Percentiles rank a stretch among this genome's conserved stretches.
Conservation (phyloP, 2,113 vertebrate genomes). For the Chamaea fasciata region DNA sequence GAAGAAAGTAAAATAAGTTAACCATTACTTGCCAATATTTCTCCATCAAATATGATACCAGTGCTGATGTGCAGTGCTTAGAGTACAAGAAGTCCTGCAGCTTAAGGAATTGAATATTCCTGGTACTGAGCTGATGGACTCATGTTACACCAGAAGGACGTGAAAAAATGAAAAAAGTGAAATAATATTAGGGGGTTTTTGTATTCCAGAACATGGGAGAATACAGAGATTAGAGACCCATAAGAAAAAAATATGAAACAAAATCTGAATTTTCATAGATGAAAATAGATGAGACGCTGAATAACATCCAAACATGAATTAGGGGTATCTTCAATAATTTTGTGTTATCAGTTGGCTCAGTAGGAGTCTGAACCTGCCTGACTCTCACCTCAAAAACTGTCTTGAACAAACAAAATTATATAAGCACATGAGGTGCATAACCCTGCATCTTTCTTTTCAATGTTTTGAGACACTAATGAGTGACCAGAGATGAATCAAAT, state of each 20-base stretch:
- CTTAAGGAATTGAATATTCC: not conserved
- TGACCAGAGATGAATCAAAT: not conserved
- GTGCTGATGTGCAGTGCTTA: rapidly evolving
- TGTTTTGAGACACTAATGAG: not conserved
- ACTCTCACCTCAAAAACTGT: not conserved
- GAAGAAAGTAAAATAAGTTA: not conserved
- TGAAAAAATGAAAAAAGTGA: not conserved
- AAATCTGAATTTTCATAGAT: not conserved
- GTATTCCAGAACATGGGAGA: not conserved
- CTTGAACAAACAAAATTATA: not conserved
- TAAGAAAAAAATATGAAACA: not conserved
- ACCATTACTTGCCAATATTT: not conserved
- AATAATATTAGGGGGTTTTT: not conserved
- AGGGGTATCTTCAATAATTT: not conserved
- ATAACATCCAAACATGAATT: not conserved
- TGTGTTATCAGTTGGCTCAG: not conserved
- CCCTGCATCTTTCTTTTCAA: not conserved
- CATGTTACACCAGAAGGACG: not conserved
- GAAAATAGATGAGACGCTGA: too few species aligned
- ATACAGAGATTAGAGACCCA: not conserved
- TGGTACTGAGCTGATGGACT: not conserved
- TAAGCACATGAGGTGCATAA: not conserved
- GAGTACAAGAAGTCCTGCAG: not conserved
- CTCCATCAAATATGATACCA: not conserved
- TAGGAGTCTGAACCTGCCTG: not conserved